These are phyloP conservation scores for Calameuta pallipes DNA, from an alignment of 2,888 invertebrate genomes.

Conservation along the genomic window DNA sequence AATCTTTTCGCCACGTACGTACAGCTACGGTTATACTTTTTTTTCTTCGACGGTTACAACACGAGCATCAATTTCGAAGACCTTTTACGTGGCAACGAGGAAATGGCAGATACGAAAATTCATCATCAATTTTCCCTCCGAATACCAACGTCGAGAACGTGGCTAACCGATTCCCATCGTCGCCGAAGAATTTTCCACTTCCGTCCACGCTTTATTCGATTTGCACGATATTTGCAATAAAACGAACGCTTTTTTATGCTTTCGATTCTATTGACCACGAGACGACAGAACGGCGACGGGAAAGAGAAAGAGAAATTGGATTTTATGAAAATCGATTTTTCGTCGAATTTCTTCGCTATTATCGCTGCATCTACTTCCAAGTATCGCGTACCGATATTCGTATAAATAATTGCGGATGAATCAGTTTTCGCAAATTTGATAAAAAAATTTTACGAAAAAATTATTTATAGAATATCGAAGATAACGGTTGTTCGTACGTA, in stretches of 20 bases:
- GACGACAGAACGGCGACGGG: constrained; percentile 21
- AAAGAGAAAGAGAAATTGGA: neutral
- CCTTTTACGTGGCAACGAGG: constrained; percentile 45
- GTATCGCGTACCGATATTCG: neutral
- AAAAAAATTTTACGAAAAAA: constrained; percentile 46
- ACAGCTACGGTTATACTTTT: neutral
- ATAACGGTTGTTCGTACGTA: too few relatives aligned
- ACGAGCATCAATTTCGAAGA: neutral
- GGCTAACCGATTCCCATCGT: too few relatives aligned
- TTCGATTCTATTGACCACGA: neutral
- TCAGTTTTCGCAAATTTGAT: constrained; percentile 42
- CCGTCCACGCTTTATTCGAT: neutral
- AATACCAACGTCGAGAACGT: too few relatives aligned
- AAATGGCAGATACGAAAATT: constrained; percentile 54
- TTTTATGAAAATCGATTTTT: too few relatives aligned
- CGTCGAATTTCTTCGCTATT: too few relatives aligned
- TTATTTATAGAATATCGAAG: constrained; percentile 42
- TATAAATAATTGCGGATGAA: constrained; percentile 21
- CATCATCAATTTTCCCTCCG: constrained; percentile 4
- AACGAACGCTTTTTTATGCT: neutral
- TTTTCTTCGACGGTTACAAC: neutral
- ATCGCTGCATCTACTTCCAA: too few relatives aligned
- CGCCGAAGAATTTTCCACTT: too few relatives aligned
- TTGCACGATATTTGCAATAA: neutral
- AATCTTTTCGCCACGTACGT: neutral